Evolutionary conservation across 2,113 vertebrate genomes (phyloP), one percentile per base, ranked within the genome.

Genomic region (Pomatorhinus ruficollis): DNA sequence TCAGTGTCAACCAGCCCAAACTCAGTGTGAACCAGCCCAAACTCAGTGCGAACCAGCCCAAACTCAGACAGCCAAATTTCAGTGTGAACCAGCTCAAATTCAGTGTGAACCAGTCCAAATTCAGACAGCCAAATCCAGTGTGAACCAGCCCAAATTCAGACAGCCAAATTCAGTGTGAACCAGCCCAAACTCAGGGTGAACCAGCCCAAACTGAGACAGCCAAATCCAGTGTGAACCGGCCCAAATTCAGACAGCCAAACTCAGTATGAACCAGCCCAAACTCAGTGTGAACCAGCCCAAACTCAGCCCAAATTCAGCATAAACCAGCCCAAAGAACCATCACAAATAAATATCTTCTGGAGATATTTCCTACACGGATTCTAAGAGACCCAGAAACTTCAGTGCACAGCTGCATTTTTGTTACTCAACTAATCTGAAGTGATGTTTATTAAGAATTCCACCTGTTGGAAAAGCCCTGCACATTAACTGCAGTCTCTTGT

Each of bases 311-410:
- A 63, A 37, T 2, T n/a, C 33, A 15, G 12, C 3, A 18, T 12
- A 19, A 24, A 12, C 4, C 33, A 10, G 21, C 40, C 63, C 57
- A 56, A 80, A 72, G 9, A 7, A 17, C 0, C 0, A 40, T 6
- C 15, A 22, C 5, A 17, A 53, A 25, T 4, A 4, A 40, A 7
- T 23, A 10, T 74, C 27, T 66, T 9, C 42, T 16, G 14, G 12
- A 74, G 19, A 2, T 31, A 7, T 7, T 59, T 24, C 72, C 39
- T 49, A 35, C 4, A 2, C 0, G 16, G 22, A 12, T 39, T 52
- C 30, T 25, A 47, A 28, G 10, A 74, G 45, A 25, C 35, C 24
- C 18, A 68, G 5, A 61, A 76, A 22, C 17, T 31, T 64, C 87
- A 31, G 5, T 5, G 28, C 37, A 14, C 1, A 3, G 14, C 0